phyloP scores from a whole-genome alignment of 2,888 invertebrate genomes.

The Cynaeus angustus region DNA sequence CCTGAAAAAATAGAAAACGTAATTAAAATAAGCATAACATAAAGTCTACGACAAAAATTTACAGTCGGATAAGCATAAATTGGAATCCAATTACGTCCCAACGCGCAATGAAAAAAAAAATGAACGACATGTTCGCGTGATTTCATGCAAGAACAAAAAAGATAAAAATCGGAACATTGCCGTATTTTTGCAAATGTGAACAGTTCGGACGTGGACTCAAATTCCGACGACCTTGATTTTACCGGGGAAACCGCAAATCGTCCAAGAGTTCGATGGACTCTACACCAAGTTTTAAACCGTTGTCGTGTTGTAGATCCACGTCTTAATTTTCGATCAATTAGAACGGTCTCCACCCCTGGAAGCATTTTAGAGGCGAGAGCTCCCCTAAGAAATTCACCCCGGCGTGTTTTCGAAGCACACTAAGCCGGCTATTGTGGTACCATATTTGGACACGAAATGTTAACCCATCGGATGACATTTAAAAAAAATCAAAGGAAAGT shows the following conservation, averaged over 20 bases:
- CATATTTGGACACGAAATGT: conserved; percentile 12
- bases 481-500: background rate
- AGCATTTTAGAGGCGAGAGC: too few species aligned
- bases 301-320: background rate
- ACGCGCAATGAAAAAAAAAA: conserved; percentile 10
- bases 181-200: background rate
- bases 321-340: background rate
- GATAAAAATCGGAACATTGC: conserved; percentile 7
- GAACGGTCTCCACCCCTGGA: background rate
- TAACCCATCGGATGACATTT: conserved; percentile 4
- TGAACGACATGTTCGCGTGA: conserved; percentile 30
- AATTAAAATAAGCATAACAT: conserved; percentile 9
- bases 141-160: conserved; percentile 17
- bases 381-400: conserved; percentile 13
- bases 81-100: conserved; percentile 8
- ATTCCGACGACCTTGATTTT: background rate
- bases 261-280: conserved; percentile 23
- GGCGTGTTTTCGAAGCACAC: conserved; percentile 3
- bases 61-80: conserved; percentile 26
- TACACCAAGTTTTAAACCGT: conserved; percentile 7
- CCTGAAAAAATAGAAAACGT: conserved; percentile 21
- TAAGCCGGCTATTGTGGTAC: conserved; percentile 14
- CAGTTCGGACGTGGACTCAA: too few species aligned
- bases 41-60: conserved; percentile 4
- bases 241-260: conserved; percentile 6